These are phyloP conservation scores for Mormyrus proboscirostris DNA, from an alignment of 2,797 vertebrate species.

Conservation along the genomic window DNA sequence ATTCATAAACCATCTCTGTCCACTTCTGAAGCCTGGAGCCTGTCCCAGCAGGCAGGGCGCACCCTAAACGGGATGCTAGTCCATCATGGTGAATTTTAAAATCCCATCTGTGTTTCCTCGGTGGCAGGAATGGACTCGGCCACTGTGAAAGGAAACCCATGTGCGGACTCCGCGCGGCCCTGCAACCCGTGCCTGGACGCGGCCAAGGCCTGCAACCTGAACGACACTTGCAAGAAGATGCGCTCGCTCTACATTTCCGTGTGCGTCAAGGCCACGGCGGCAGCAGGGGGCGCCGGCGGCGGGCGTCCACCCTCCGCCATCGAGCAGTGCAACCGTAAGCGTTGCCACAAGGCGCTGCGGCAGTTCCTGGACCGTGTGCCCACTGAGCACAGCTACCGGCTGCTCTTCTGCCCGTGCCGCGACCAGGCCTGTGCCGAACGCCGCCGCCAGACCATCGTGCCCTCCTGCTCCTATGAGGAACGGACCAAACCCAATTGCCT, in stretches of 20 bases:
- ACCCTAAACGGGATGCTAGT: too few species aligned
- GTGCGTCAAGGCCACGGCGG: constrained; percentile 66
- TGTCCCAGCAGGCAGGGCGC: background rate
- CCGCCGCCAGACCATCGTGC: constrained; percentile 85
- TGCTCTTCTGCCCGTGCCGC: constrained; percentile 89
- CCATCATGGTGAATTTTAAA: background rate
- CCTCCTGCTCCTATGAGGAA: constrained; percentile 83
- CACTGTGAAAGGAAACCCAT: constrained; percentile 70
- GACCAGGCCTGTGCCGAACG: constrained; percentile 86
- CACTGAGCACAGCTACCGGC: constrained; percentile 79
- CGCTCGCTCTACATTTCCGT: constrained; percentile 83
- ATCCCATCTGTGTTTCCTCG: background rate
- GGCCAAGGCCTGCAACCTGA: constrained; percentile 90
- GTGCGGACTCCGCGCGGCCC: constrained; percentile 77
- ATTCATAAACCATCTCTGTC: background rate
- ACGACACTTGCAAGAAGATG: constrained; percentile 83
- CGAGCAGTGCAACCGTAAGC: constrained; percentile 78
- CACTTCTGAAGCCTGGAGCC: background rate
- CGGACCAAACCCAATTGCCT: constrained; percentile 76
- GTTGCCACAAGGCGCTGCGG: constrained; percentile 86
- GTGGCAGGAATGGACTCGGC: constrained; percentile 65
- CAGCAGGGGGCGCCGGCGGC: background rate
- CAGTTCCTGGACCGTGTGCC: constrained; percentile 90
- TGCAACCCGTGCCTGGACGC: constrained; percentile 91
- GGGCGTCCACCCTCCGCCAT: constrained; percentile 29